A percentile compares a stretch with the other conserved stretches of the same genome.
These are phyloP conservation scores for Xyrichtys novacula DNA, from an alignment of 2,797 vertebrate genomes.

Conservation along the genomic window DNA sequence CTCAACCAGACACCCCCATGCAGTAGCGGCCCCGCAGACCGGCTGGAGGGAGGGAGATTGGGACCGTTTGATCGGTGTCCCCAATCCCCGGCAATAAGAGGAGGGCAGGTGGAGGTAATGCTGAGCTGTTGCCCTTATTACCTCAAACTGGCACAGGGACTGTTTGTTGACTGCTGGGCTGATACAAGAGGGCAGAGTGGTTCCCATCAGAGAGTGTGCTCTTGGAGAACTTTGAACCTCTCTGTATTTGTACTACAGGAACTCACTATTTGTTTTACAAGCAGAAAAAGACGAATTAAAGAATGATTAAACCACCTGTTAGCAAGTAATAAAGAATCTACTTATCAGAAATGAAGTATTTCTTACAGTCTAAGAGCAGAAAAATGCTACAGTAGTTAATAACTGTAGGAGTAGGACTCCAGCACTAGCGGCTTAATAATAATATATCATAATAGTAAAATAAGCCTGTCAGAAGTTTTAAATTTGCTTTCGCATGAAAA, in stretches of 20 bases:
- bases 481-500: no score
- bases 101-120: slow-evolving; percentile 24
- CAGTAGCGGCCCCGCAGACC: slow-evolving; percentile 10
- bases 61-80: slow-evolving; percentile 49
- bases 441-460: no score
- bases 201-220: slow-evolving; percentile 21
- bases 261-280: slow-evolving; percentile 23
- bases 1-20: slow-evolving; percentile 11
- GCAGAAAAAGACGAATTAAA: background rate
- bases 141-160: slow-evolving; percentile 24
- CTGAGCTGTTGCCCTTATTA: slow-evolving; percentile 54
- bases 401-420: no score
- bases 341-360: background rate
- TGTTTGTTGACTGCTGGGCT: slow-evolving; percentile 53
- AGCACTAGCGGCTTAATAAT: no score
- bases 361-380: background rate
- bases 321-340: background rate
- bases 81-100: slow-evolving; percentile 23
- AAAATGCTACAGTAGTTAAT: no score
- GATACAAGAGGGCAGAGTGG: slow-evolving; percentile 16
- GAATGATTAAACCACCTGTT: background rate
- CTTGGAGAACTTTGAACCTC: slow-evolving; percentile 30
- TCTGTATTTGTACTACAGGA: slow-evolving; percentile 1
- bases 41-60: slow-evolving; percentile 14
- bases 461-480: no score